Evolutionary conservation across 2,113 vertebrate genomes (phyloP).

Genomic region (Pipa parva): DNA sequence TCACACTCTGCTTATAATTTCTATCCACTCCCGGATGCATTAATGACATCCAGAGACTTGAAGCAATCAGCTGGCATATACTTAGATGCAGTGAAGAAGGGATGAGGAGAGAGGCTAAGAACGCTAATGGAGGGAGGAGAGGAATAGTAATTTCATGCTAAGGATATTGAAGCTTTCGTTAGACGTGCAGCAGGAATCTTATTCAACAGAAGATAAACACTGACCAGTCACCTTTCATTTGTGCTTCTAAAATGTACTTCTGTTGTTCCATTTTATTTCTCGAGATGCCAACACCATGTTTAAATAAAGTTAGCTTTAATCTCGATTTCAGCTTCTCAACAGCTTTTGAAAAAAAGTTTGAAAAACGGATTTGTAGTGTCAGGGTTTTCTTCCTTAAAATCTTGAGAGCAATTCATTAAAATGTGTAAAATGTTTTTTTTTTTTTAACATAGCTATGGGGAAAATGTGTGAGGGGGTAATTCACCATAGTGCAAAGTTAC

Average conservation of each 20-base stretch:
- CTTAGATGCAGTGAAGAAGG: background rate
- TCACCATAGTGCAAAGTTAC: too few species aligned
- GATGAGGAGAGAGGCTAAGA: constrained; percentile 1
- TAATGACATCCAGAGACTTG: constrained; percentile 37
- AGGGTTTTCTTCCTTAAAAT: too few species aligned
- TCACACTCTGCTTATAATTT: constrained; percentile 32
- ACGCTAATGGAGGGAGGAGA: constrained; percentile 1
- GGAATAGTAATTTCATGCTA: background rate
- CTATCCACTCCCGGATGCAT: constrained; percentile 30
- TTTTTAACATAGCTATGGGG: too few species aligned
- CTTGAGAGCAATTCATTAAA: too few species aligned
- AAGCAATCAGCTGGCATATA: constrained; percentile 29
- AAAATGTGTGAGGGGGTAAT: too few species aligned
- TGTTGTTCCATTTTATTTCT: background rate
- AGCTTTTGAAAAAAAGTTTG: too few species aligned
- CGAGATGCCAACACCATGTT: too few species aligned
- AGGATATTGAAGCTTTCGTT: background rate
- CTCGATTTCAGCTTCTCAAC: too few species aligned
- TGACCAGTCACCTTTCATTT: constrained; percentile 8
- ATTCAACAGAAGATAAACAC: background rate
- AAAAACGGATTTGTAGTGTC: too few species aligned
- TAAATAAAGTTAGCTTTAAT: too few species aligned
- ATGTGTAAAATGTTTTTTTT: too few species aligned
- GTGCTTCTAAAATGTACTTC: constrained; percentile 9
- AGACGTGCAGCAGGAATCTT: background rate